Evolutionary conservation across 1,140 invertebrate genomes (phyloP), one percentile per base, ranked within the genome.

Genomic region (Magallana gigas): DNA sequence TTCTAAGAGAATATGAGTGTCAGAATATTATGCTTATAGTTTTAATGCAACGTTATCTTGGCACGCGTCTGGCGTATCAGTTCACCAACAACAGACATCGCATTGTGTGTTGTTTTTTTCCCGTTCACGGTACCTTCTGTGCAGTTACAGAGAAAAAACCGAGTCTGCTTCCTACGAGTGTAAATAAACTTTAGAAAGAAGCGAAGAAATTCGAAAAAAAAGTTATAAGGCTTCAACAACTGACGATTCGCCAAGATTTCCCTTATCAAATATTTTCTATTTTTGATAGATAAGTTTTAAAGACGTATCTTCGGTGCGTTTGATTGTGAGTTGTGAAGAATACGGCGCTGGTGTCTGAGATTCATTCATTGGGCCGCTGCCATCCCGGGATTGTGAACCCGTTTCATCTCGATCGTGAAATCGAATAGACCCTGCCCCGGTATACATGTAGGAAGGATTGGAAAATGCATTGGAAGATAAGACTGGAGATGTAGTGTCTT

Each of bases 201-300:
- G 68, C 68, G 23, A 76, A 76, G 68, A 76, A 76, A 76, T 76
- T 76, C 18, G 68, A 76, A 23, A 23, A 76, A 76, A 48, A 48
- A 76, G 18, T 76, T 76, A 76, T 29, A 23, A 76, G 23, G 68
- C 68, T 36, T 76, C 68, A 76, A 76, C 68, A 76, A 76, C 68
- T 76, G 68, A 76, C 68, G 68, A 76, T 23, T 76, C 68, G 68
- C 68, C 68, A 76, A 76, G 68, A 76, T 76, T 76, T 76, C 23
- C 68, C 68, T 76, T 76, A 76, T 76, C 68, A 76, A 76, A 76
- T 76, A 76, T 76, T 76, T 76, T 76, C 68, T 76, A 76, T 76
- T 76, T 76, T 29, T 76, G 68, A 76, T 64, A 64, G 60, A 64
- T 76, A 76, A 76, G 68, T 76, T 76, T 76, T 29, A 76, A 36